These are phyloP conservation scores for Anguilla megastoma DNA, from an alignment of 2,797 vertebrate genomes.

Conservation along the genomic window DNA sequence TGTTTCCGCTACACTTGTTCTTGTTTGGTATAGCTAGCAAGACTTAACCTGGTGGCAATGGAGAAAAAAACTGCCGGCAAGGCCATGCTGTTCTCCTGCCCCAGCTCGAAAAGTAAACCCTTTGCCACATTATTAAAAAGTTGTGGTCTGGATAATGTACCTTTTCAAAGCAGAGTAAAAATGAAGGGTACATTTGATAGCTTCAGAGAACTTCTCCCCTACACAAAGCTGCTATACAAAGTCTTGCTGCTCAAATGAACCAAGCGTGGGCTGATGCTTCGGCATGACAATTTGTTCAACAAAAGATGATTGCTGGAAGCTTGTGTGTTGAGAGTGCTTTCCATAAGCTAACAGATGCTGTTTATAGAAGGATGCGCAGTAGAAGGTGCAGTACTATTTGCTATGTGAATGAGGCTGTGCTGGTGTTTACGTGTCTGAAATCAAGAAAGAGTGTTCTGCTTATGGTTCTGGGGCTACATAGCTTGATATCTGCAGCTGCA, in stretches of 20 bases:
- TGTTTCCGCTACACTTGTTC: background rate
- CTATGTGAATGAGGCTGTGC: background rate
- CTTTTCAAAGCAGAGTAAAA: background rate
- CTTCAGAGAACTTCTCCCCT: background rate
- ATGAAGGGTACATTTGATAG: background rate
- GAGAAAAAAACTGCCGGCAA: background rate
- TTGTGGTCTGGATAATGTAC: background rate
- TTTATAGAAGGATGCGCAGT: background rate
- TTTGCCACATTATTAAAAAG: background rate
- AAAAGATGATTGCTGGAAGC: background rate
- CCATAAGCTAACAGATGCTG: constrained; percentile 10
- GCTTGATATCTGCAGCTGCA: background rate
- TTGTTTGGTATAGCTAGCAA: background rate
- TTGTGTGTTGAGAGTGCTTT: background rate
- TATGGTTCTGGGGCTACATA: background rate
- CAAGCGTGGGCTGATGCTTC: background rate
- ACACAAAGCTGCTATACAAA: background rate
- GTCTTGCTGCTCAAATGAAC: background rate
- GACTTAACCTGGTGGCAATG: background rate
- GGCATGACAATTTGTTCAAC: background rate
- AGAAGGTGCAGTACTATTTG: constrained; percentile 3
- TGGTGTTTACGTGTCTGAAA: background rate
- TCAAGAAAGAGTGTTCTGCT: background rate
- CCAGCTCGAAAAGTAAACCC: background rate
- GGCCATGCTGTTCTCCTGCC: background rate